Base-by-base conservation (phyloP, 2,888 invertebrate genomes). In the Eilema caniola region DNA sequence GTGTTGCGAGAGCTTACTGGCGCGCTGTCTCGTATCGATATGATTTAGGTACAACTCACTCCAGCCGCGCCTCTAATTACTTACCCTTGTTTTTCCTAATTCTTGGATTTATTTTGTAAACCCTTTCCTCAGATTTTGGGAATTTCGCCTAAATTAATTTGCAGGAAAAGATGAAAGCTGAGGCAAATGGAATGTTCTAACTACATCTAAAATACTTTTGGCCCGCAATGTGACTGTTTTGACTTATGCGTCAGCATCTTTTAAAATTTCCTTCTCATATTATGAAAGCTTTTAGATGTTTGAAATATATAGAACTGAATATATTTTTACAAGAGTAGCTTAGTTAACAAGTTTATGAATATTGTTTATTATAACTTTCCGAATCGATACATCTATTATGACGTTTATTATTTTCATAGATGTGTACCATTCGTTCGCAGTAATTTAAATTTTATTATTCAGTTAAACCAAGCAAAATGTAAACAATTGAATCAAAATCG, bases 21-120 rank as follows among this genome's bases (percentile, higher is more conserved):
- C 85, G 85, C 83, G 83, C 78, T 81, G 85, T 81, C 86, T 88
- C 84, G 89, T 88, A 90, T 89, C 90, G 87, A 89, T 90, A 90
- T 89, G 87, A 90, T 88, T 87, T 88, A 88, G 85, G 85, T 82
- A 81, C 83, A 79, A 83, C 85, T 83, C 79, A 75, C 81, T 78
- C 79, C 81, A 83, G 83, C 83, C 79, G 79, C 82, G 84, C 76
- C 79, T 72, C 81, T 80, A 81, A 81, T 85, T 87, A 86, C 85
- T 86, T 83, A 85, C 81, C 82, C 85, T 85, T 87, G 86, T 86
- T 84, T 80, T 85, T 85, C 79, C 79, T 81, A 80, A 82, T 78
- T 79, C 73, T 76, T 80, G 74, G 74, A 75, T 80, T 84, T 80
- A 75, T 75, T 71, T 37, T 28, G 62, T 67, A 73, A 72, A 75